Evolutionary conservation across 2,113 vertebrate species (phyloP), one percentile per base, ranked within the genome.

Genomic region (Plotosus lineatus): DNA sequence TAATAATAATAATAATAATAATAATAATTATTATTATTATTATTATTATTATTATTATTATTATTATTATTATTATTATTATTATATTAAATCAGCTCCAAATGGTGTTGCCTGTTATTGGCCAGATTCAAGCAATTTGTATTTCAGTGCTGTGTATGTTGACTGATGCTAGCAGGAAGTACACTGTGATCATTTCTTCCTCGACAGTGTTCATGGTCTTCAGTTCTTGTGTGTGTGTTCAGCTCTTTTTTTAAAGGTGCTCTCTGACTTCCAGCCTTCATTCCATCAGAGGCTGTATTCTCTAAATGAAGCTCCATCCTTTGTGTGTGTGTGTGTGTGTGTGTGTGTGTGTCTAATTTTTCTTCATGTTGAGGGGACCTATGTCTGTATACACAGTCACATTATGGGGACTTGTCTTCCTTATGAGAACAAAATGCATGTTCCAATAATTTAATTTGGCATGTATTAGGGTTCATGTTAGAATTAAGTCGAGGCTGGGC

Each of bases 221-320:
- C 26, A 48, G 68, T 26, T 71, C 12, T 7, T 48, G 26, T 72
- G 26, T 50, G 44, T 28, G 26, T 72, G 21, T 51, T 73, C 69
- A 51, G 46, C 28, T 23, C 28, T 72, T 48, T 48, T n/a, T 72
- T 17, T 50, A 72, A 72, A 72, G 51, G 46, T 72, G 69, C 46
- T 72, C 26, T 36, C 19, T 51, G 46, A 73, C 69, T 51, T 73
- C 69, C 69, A 73, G 69, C 69, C 69, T 51, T 46, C 69, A 51
- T 73, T 73, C 69, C 46, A 73, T 73, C 69, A 73, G 69, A 73
- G 69, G 69, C 69, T 73, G 17, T 51, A 73, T 73, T 73, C 69
- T 51, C 46, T 73, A 73, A 51, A 73, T 51, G 51, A 46, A 51
- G 46, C 69, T 46, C 46, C 46, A 38, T 51, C 69, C 28, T 73